phyloP scores from a whole-genome alignment of 1,140 invertebrate genomes.

The Apis dorsata region DNA sequence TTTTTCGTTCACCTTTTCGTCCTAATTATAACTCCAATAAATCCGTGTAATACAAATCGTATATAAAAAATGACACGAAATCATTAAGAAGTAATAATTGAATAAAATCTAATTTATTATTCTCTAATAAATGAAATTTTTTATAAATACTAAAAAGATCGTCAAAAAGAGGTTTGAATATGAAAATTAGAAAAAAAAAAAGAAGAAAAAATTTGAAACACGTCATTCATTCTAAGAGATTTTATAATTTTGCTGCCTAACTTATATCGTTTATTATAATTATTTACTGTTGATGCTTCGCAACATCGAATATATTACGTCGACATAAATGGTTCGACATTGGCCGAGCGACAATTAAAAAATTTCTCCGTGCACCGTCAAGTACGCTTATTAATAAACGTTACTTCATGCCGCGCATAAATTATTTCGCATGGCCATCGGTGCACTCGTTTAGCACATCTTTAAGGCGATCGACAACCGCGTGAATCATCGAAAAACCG shows the following conservation, averaged over 20 bases:
- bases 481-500: constrained; percentile 43
- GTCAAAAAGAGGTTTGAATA: too few species aligned
- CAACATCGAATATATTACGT: not conserved
- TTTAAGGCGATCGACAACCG: constrained; percentile 34
- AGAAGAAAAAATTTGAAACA: too few species aligned
- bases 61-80: too few species aligned
- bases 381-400: constrained; percentile 48
- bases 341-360: constrained; percentile 17
- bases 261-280: not conserved
- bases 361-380: constrained; percentile 30
- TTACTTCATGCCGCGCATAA: constrained; percentile 43
- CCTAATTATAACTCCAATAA: not conserved
- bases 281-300: not conserved
- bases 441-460: constrained; percentile 41
- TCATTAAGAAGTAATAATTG: too few species aligned
- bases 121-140: too few species aligned
- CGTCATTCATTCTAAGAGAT: too few species aligned
- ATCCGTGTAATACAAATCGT: not conserved
- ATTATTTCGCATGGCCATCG: constrained; percentile 33
- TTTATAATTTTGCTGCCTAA: too few species aligned
- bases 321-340: constrained; percentile 15
- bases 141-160: too few species aligned
- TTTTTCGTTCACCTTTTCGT: not conserved
- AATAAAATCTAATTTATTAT: too few species aligned
- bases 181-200: too few species aligned